phyloP scores from a whole-genome alignment of 1,140 invertebrate genomes.

The Trichomalopsis sarcophagae region DNA sequence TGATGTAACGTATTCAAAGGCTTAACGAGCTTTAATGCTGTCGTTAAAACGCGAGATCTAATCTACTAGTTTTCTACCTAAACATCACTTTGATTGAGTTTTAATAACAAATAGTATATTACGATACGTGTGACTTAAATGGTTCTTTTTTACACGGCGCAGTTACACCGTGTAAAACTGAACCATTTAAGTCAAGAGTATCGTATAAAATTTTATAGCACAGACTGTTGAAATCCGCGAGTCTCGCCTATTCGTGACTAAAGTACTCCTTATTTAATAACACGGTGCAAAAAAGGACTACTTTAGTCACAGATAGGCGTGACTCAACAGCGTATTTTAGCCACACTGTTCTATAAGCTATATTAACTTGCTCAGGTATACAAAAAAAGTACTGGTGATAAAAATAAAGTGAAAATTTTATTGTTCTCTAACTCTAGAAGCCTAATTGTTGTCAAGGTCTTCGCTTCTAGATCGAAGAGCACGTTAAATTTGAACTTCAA shows the following conservation, averaged over 20 bases:
- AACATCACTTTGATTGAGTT: conserved; percentile 65
- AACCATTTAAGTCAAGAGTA: no score
- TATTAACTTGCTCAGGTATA: conserved; percentile 65
- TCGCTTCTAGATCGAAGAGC: background rate
- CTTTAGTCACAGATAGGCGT: no score
- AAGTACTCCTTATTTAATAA: no score
- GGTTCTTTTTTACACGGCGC: no score
- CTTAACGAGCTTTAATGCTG: conserved; percentile 24
- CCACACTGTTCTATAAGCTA: conserved; percentile 3
- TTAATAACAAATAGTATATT: conserved; percentile 33
- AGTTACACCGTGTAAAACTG: no score
- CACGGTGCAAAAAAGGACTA: no score
- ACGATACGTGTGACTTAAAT: no score
- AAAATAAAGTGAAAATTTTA: conserved; percentile 17
- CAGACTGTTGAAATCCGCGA: no score
- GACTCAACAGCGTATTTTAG: no score
- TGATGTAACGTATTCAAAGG: background rate
- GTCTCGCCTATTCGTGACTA: no score
- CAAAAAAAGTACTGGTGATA: conserved; percentile 47
- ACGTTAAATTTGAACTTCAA: background rate
- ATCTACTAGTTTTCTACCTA: conserved; percentile 68
- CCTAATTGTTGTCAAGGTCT: background rate
- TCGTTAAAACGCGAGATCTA: conserved; percentile 46
- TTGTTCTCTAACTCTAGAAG: conserved; percentile 18
- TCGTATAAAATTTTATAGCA: no score